Conservation (phyloP, 2,113 vertebrate species). For the Phylloscopus whistleri region DNA sequence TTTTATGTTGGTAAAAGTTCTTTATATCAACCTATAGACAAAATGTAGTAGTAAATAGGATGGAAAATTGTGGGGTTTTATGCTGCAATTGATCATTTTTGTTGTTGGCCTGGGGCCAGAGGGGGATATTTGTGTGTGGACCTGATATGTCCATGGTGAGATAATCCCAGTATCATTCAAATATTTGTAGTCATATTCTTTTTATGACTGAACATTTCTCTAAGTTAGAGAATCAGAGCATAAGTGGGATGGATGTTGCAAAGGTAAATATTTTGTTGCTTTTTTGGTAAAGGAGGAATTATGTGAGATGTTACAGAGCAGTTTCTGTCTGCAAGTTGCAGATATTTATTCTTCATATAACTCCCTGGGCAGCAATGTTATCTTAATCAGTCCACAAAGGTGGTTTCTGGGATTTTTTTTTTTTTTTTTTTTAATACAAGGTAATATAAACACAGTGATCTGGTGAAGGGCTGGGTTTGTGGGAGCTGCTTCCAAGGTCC, state of each 20-base stretch:
- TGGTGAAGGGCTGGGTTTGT: background rate
- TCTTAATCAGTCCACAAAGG: background rate
- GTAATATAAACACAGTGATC: background rate
- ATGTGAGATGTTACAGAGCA: background rate
- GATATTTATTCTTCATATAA: background rate
- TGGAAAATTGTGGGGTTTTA: background rate
- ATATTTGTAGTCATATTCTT: background rate
- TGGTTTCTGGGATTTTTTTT: background rate
- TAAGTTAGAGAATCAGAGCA: background rate
- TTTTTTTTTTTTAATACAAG: background rate
- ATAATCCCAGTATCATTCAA: background rate
- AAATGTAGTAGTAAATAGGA: background rate
- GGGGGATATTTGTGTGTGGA: rapidly evolving
- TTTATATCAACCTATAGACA: background rate
- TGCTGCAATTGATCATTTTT: background rate
- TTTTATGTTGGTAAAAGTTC: background rate
- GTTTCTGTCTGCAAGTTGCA: background rate
- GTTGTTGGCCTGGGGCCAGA: background rate
- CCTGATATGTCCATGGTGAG: background rate
- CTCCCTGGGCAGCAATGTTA: background rate
- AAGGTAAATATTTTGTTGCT: background rate
- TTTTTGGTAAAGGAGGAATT: background rate
- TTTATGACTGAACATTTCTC: background rate
- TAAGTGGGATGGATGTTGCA: background rate
- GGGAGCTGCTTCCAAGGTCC: background rate